phyloP scores from a whole-genome alignment of 2,113 vertebrate genomes.

The Pelecanoides urinatrix region DNA sequence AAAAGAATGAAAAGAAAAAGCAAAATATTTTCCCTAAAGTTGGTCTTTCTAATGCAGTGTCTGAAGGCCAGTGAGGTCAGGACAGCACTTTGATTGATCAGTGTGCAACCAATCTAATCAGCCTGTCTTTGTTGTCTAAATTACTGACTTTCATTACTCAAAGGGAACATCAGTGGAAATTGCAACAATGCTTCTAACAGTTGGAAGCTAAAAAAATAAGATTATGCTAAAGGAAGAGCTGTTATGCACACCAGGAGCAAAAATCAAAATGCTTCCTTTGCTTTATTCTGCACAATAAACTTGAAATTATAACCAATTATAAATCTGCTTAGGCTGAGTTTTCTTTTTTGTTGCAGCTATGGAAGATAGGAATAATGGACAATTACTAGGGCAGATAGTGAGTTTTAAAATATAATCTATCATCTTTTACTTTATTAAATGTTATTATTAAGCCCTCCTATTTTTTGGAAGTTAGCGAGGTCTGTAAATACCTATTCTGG shows the following conservation, averaged over 20 bases:
- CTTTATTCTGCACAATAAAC: background rate
- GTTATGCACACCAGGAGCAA: background rate
- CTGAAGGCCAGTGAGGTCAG: background rate
- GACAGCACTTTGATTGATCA: background rate
- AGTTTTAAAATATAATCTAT: background rate
- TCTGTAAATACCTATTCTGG: background rate
- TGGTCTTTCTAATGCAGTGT: background rate
- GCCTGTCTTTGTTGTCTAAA: background rate
- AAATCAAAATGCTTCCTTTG: background rate
- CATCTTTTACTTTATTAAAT: background rate
- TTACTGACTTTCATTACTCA: background rate
- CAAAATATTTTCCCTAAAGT: background rate
- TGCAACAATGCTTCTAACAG: slow-evolving; percentile 23
- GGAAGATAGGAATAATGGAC: background rate
- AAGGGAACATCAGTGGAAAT: slow-evolving; percentile 30
- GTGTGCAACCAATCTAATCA: slow-evolving; percentile 25
- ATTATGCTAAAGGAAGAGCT: background rate
- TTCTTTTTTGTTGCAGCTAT: background rate
- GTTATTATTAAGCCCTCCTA: background rate
- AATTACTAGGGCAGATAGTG: background rate
- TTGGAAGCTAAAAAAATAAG: background rate
- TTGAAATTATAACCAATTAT: background rate
- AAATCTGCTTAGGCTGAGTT: background rate
- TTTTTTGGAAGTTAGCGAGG: background rate
- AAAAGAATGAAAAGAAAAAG: background rate